Evolutionary conservation across 2,797 vertebrate genomes (phyloP).

Genomic region (Tapera naevia): DNA sequence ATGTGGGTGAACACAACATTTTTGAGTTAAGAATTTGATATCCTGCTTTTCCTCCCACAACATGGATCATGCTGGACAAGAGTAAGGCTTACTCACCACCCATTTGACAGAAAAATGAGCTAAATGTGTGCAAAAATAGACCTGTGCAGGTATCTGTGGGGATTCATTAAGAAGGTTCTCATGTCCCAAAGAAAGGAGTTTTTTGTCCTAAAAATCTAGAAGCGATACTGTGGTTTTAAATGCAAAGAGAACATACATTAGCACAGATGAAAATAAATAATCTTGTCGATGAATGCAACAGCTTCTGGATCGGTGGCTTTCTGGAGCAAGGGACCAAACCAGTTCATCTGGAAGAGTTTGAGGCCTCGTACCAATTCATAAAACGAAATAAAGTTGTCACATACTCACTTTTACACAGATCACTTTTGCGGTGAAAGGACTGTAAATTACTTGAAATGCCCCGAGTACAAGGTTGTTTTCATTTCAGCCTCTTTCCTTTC

Average conservation of each 20-base stretch:
- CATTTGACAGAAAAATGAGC: neutral
- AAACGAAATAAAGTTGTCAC: neutral
- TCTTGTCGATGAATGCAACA: neutral
- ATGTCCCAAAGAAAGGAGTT: neutral
- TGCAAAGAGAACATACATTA: neutral
- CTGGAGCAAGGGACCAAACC: neutral
- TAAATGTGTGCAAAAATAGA: neutral
- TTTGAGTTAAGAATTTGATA: neutral
- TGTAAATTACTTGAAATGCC: neutral
- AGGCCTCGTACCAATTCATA: neutral
- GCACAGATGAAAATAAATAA: neutral
- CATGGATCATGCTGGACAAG: neutral
- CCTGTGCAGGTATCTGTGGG: neutral
- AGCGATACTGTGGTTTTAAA: neutral
- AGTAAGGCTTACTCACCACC: neutral
- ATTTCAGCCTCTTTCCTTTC: neutral
- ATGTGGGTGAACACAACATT: neutral
- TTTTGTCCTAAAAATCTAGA: neutral
- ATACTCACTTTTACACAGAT: neutral
- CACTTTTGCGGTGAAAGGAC: neutral
- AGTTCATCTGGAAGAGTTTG: neutral
- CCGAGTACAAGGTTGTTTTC: neutral
- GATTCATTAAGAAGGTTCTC: rapidly evolving
- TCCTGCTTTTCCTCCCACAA: neutral
- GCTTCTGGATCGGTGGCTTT: neutral